Conservation (phyloP, 2,888 invertebrate species). For the Microdon myrmicae region DNA sequence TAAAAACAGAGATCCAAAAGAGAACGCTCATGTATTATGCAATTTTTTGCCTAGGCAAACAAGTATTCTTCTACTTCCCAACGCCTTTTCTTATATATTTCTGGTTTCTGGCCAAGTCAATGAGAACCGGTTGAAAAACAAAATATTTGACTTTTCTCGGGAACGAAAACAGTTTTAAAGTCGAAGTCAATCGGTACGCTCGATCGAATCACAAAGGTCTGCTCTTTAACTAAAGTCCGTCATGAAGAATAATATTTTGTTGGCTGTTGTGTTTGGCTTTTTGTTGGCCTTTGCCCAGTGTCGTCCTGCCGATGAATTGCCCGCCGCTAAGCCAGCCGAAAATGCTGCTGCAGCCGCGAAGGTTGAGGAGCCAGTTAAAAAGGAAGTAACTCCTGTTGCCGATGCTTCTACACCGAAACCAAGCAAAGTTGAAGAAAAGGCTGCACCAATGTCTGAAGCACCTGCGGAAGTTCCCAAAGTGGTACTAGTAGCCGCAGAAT, state of each 20-base stretch:
- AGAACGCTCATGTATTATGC: constrained; percentile 53
- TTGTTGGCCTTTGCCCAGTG: constrained; percentile 36
- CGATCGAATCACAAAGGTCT: constrained; percentile 48
- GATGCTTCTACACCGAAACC: too few species aligned
- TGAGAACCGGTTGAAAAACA: constrained; percentile 51
- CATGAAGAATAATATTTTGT: constrained; percentile 48
- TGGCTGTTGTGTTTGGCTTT: constrained; percentile 33
- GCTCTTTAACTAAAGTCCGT: constrained; percentile 30
- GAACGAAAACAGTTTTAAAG: constrained; percentile 46
- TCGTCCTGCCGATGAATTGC: constrained; percentile 33
- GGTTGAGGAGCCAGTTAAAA: constrained; percentile 27
- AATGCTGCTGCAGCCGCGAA: neutral
- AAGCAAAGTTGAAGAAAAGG: too few species aligned
- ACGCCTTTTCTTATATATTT: constrained; percentile 47
- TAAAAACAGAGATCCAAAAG: constrained; percentile 49
- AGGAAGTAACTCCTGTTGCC: constrained; percentile 4
- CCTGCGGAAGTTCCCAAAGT: constrained; percentile 6
- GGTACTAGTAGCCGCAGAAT: neutral
- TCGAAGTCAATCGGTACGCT: constrained; percentile 50
- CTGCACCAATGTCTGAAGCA: constrained; percentile 2
- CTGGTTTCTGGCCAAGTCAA: constrained; percentile 50
- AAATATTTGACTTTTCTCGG: constrained; percentile 46
- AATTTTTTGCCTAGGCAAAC: constrained; percentile 52
- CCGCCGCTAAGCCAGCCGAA: constrained; percentile 3
- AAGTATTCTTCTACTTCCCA: constrained; percentile 53